Percentiles rank a stretch among this genome's conserved stretches.
These are phyloP conservation scores for Ailurus styani DNA, from an alignment of 2,113 vertebrate species.

Conservation along the genomic window DNA sequence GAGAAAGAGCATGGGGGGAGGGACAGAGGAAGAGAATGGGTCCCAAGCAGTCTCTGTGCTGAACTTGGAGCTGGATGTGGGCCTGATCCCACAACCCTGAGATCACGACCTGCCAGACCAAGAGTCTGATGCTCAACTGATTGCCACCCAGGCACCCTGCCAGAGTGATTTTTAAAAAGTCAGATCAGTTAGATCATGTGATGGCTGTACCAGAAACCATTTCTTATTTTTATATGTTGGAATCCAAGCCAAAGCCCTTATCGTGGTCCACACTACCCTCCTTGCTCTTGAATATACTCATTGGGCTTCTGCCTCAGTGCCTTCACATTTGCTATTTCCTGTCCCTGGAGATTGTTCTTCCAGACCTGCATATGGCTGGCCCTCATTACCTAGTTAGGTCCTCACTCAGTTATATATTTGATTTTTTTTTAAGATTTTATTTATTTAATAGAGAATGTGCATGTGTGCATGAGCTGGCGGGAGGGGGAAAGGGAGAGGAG, in stretches of 20 bases:
- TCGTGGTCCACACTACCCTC: neutral
- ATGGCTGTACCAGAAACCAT: neutral
- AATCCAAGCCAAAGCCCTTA: neutral
- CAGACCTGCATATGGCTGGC: neutral
- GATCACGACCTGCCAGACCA: too few species aligned
- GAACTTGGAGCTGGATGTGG: too few species aligned
- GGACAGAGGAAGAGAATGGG: too few species aligned
- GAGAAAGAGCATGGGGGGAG: too few species aligned
- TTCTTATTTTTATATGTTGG: neutral
- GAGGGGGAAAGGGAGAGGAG: too few species aligned
- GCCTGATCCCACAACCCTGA: too few species aligned
- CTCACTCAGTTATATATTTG: neutral
- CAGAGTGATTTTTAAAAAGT: neutral
- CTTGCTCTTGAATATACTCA: neutral
- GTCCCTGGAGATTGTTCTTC: neutral
- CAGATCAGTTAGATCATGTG: neutral
- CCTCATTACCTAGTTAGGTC: neutral
- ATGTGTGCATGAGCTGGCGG: too few species aligned
- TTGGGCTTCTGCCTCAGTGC: neutral
- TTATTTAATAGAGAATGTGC: too few species aligned
- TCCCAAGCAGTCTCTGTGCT: too few species aligned
- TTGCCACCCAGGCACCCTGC: too few species aligned
- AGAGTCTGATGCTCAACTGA: too few species aligned
- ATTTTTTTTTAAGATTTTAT: too few species aligned
- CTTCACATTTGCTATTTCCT: neutral